Evolutionary conservation across 2,113 vertebrate genomes (phyloP).

Genomic region (Scolopax mira): DNA sequence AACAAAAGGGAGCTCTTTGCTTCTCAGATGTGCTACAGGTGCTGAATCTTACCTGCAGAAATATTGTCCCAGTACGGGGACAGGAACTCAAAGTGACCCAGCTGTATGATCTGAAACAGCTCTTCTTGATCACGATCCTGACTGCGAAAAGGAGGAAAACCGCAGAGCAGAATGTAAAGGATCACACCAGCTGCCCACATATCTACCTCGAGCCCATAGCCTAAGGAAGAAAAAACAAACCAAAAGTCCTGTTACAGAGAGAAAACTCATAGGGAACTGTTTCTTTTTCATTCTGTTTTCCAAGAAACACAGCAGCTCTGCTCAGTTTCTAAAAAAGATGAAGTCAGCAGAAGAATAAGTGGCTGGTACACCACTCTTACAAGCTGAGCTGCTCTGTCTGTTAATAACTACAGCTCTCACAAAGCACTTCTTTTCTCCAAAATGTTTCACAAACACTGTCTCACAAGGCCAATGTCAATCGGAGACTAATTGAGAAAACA

Average conservation of each 20-base stretch:
- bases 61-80: conserved; percentile 94
- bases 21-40: not conserved
- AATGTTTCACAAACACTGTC: not conserved
- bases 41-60: conserved; percentile 83
- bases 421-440: not conserved
- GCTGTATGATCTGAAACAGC: conserved; percentile 91
- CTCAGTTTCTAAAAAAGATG: not conserved
- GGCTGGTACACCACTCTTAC: not conserved
- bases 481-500: conserved; percentile 20
- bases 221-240: conserved; percentile 64
- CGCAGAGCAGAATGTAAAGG: conserved; percentile 92
- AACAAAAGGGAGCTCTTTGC: not conserved
- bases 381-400: not conserved
- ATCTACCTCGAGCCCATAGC: conserved; percentile 93
- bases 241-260: not conserved
- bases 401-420: not conserved
- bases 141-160: conserved; percentile 95
- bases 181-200: conserved; percentile 97
- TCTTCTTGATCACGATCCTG: conserved; percentile 91
- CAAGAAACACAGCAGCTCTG: not conserved
- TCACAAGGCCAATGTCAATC: not conserved
- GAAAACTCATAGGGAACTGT: not conserved
- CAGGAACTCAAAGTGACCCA: conserved; percentile 87
- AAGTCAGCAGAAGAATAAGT: not conserved
- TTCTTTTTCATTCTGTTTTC: not conserved